Percentiles rank a stretch among this genome's conserved stretches.
phyloP scores from a whole-genome alignment of 2,797 vertebrate species.

The Lepilemur ruficaudatus region DNA sequence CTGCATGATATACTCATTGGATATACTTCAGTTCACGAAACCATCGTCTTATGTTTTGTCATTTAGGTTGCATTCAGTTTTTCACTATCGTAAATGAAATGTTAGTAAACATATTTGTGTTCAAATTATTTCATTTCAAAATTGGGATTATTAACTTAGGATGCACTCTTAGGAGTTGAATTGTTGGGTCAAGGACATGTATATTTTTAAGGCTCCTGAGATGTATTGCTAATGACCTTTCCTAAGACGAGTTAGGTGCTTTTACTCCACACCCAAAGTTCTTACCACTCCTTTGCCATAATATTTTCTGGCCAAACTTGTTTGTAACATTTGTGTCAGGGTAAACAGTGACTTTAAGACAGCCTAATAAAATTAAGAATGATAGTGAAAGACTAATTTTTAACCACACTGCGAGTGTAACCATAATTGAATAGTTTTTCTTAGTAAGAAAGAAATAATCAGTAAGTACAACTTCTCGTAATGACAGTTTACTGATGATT shows the following conservation, averaged over 20 bases:
- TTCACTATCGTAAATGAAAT: background rate
- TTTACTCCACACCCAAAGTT: background rate
- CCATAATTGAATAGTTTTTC: background rate
- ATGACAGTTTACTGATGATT: background rate
- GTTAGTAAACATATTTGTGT: background rate
- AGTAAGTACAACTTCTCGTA: background rate
- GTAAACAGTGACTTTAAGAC: conserved; percentile 4
- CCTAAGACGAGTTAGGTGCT: background rate
- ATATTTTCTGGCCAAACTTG: background rate
- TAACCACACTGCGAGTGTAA: background rate
- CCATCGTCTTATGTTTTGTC: background rate
- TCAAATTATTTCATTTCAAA: conserved; percentile 18
- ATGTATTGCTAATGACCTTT: background rate
- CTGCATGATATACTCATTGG: background rate
- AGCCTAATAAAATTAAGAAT: conserved; percentile 11
- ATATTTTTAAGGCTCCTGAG: background rate
- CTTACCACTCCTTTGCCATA: background rate
- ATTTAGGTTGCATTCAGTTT: background rate
- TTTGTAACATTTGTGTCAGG: background rate
- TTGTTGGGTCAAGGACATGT: background rate
- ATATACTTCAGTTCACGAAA: background rate
- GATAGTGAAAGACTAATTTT: conserved; percentile 34
- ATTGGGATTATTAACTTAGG: conserved; percentile 3
- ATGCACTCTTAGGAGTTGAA: background rate
- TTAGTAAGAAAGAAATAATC: background rate